Percentiles rank a stretch among this genome's conserved stretches.
phyloP scores from a whole-genome alignment of 1,140 invertebrate species.

The Rhyacophila brunnea region DNA sequence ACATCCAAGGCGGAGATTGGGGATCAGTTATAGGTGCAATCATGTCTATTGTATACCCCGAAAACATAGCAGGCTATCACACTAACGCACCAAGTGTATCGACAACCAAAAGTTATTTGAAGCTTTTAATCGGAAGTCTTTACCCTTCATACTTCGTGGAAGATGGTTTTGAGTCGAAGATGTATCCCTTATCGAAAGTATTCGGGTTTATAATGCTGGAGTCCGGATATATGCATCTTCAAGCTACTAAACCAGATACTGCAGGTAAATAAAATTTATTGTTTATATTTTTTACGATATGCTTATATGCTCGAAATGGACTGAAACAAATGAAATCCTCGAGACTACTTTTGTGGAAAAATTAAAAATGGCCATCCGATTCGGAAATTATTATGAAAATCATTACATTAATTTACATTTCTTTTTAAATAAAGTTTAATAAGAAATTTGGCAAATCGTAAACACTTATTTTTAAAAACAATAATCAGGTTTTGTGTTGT shows the following conservation, averaged over 20 bases:
- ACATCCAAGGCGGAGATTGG: conserved; percentile 84
- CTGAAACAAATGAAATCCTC: no score
- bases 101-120: conserved; percentile 20
- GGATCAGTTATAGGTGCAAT: conserved; percentile 62
- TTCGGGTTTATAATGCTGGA: conserved; percentile 62
- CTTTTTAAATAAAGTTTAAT: no score
- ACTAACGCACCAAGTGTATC: conserved; percentile 36
- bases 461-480: no score
- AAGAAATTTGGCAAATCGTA: no score
- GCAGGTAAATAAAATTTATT: conserved; percentile 47
- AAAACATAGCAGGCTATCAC: conserved; percentile 59
- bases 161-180: conserved; percentile 54
- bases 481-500: no score
- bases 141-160: conserved; percentile 56
- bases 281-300: not conserved
- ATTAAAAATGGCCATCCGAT: no score
- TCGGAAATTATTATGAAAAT: no score
- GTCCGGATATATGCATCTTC: conserved; percentile 78
- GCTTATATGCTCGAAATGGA: no score
- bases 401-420: no score
- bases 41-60: conserved; percentile 68
- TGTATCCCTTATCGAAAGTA: conserved; percentile 61
- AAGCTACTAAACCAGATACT: conserved; percentile 89
- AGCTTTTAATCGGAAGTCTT: conserved; percentile 38
- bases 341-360: no score